Evolutionary conservation across 1,140 invertebrate species (phyloP).

Genomic region (Magallana angulata): DNA sequence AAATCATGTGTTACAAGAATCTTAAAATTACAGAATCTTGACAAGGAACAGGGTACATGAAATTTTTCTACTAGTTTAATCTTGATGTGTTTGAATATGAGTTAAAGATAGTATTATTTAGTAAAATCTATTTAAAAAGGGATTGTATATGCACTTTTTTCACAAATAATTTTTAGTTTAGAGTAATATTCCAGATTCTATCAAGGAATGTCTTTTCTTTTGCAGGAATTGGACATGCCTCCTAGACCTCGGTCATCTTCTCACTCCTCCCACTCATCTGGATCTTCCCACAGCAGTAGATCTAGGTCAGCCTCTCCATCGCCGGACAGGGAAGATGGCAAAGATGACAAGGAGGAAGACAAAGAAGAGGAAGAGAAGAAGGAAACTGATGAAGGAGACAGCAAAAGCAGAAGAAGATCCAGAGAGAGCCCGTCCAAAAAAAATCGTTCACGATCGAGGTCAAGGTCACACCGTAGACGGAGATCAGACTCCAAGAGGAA

Average conservation of each 20-base stretch:
- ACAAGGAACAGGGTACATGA: too few species aligned
- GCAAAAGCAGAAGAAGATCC: neutral
- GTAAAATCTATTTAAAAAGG: too few species aligned
- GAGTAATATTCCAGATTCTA: neutral
- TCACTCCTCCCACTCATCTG: slow-evolving; percentile 15
- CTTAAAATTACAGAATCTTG: too few species aligned
- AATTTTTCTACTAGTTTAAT: too few species aligned
- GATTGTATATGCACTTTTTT: too few species aligned
- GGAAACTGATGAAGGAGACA: neutral
- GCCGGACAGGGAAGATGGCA: slow-evolving; percentile 30
- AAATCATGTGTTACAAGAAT: too few species aligned
- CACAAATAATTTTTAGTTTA: neutral
- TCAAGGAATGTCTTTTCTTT: neutral
- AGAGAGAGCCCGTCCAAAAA: slow-evolving; percentile 23
- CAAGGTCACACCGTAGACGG: neutral
- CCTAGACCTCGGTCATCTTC: slow-evolving; percentile 10
- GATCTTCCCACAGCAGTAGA: slow-evolving; percentile 35
- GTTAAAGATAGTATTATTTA: too few species aligned
- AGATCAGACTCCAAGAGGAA: neutral
- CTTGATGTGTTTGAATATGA: too few species aligned
- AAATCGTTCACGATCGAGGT: slow-evolving; percentile 41
- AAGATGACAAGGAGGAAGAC: slow-evolving; percentile 29
- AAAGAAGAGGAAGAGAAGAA: slow-evolving; percentile 11
- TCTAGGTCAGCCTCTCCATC: slow-evolving; percentile 54
- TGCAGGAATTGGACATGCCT: slow-evolving; percentile 24